These are phyloP conservation scores for Musca domestica DNA, from an alignment of 1,140 invertebrate genomes.

Conservation along the genomic window DNA sequence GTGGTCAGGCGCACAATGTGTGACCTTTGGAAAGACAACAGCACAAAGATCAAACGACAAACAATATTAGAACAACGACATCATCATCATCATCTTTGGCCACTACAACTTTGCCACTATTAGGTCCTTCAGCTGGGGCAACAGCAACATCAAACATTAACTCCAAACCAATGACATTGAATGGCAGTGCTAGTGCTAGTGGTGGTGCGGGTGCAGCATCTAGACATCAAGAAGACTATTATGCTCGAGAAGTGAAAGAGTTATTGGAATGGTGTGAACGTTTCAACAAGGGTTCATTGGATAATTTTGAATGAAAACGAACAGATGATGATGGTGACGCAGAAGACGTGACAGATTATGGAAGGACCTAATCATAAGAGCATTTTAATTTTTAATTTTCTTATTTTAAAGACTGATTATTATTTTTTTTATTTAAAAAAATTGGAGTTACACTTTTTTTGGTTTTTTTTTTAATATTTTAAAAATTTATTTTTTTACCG, in stretches of 20 bases:
- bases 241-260: conserved; percentile 46
- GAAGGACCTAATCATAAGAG: not conserved
- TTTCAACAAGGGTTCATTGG: conserved; percentile 45
- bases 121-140: conserved; percentile 22
- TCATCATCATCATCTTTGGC: too few species aligned
- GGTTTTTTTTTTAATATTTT: too few species aligned
- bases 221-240: conserved; percentile 40
- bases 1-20: conserved; percentile 39
- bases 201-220: conserved; percentile 7
- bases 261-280: conserved; percentile 49
- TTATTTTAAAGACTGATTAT: conserved; percentile 17
- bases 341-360: not conserved
- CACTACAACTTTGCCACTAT: too few species aligned
- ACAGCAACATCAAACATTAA: not conserved
- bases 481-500: not conserved
- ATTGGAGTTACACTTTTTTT: not conserved
- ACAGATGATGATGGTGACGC: not conserved
- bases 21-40: conserved; percentile 32
- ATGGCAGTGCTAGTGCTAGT: conserved; percentile 13
- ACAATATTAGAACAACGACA: too few species aligned
- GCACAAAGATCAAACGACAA: too few species aligned
- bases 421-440: conserved; percentile 1
- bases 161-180: conserved; percentile 15
- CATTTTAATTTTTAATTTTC: not conserved
- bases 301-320: conserved; percentile 41